A percentile compares a stretch with the other conserved stretches of the same genome.
Evolutionary conservation across 2,888 invertebrate genomes (phyloP).

Genomic region (Micoletzkya japonica): DNA sequence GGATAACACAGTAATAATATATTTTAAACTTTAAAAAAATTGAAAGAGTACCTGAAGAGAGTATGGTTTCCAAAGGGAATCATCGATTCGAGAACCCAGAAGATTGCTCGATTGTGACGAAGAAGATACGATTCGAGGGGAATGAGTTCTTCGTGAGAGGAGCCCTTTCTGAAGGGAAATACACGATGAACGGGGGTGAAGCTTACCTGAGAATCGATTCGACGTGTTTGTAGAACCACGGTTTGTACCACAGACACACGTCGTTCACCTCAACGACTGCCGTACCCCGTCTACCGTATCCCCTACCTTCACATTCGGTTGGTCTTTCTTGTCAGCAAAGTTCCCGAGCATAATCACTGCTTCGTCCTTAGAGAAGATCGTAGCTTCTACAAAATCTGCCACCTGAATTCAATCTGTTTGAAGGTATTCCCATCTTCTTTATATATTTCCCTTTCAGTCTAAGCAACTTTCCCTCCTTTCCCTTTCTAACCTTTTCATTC

Average conservation of each 20-base stretch:
- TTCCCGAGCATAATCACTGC: conserved; percentile 75
- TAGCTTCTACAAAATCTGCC: conserved; percentile 75
- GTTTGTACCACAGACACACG: conserved; percentile 74
- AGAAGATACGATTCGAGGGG: conserved; percentile 68
- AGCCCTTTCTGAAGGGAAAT: not conserved
- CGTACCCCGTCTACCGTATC: not conserved
- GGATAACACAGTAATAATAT: too few species aligned
- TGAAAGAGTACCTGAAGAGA: conserved; percentile 67
- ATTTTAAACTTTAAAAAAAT: too few species aligned
- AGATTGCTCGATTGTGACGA: conserved; percentile 73
- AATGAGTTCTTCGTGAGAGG: conserved; percentile 11
- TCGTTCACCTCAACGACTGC: conserved; percentile 66
- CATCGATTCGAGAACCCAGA: conserved; percentile 78
- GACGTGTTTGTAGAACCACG: conserved; percentile 76
- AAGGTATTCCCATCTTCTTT: conserved; percentile 1
- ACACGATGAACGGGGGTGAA: not conserved
- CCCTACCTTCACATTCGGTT: conserved; percentile 40
- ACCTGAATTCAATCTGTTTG: conserved; percentile 37
- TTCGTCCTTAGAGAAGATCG: conserved; percentile 72
- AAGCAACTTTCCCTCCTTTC: too few species aligned
- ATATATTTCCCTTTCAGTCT: too few species aligned
- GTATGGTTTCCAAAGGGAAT: conserved; percentile 75
- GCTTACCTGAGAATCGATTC: conserved; percentile 68
- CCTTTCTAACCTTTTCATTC: conserved; percentile 33
- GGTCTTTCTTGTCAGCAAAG: conserved; percentile 70